phyloP scores from a whole-genome alignment of 2,888 invertebrate genomes.

The Mythimna ferrago region DNA sequence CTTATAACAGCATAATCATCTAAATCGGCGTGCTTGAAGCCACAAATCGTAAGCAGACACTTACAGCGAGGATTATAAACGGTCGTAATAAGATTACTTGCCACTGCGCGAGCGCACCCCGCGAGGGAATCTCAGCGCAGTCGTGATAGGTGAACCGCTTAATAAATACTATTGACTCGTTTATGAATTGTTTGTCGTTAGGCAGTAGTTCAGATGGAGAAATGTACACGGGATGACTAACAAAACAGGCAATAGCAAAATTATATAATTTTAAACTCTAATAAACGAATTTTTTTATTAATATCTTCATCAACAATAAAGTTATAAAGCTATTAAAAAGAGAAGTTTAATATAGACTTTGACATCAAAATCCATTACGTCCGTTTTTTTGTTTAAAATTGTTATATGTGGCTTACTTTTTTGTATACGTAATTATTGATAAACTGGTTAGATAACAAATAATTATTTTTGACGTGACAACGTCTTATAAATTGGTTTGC shows the following conservation, averaged over 20 bases:
- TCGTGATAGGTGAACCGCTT: slow-evolving; percentile 55
- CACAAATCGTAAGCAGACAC: slow-evolving; percentile 30
- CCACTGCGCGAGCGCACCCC: slow-evolving; percentile 18
- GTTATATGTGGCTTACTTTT: no score
- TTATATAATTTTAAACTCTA: no score
- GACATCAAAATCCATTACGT: no score
- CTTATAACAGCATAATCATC: slow-evolving; percentile 3
- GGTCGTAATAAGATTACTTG: slow-evolving; percentile 28
- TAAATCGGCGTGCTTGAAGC: slow-evolving; percentile 6
- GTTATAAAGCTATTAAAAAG: no score
- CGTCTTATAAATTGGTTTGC: no score
- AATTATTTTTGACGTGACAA: no score
- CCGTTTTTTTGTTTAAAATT: no score
- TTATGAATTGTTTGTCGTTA: slow-evolving; percentile 41
- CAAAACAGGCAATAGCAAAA: not conserved
- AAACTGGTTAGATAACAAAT: no score
- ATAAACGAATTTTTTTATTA: no score
- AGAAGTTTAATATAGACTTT: no score
- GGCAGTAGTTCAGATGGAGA: not conserved
- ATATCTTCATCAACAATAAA: no score
- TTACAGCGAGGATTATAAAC: slow-evolving; percentile 22
- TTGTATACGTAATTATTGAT: no score
- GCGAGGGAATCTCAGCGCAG: slow-evolving; percentile 15
- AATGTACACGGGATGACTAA: slow-evolving; percentile 8
- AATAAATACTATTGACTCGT: slow-evolving; percentile 46